These are phyloP conservation scores for Cyanoliseus patagonus DNA, from an alignment of 2,113 vertebrate genomes.

Conservation along the genomic window DNA sequence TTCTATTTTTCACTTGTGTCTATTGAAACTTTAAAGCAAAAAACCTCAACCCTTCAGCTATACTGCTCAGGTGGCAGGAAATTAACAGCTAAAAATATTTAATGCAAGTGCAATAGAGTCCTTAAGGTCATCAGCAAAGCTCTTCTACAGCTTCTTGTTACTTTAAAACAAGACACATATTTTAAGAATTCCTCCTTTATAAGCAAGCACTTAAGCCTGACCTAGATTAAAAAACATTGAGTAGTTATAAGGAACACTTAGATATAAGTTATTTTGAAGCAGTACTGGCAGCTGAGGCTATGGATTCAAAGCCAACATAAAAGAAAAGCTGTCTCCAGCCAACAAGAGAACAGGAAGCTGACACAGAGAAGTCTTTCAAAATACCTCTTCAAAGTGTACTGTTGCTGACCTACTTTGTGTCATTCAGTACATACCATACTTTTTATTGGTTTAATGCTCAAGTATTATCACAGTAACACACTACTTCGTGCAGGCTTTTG, in stretches of 20 bases:
- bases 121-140: background rate
- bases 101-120: background rate
- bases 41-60: background rate
- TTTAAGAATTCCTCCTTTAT: background rate
- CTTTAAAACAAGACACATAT: background rate
- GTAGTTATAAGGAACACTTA: background rate
- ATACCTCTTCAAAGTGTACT: background rate
- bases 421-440: background rate
- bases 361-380: slow-evolving; percentile 52
- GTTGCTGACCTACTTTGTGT: slow-evolving; percentile 48
- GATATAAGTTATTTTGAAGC: slow-evolving; percentile 5
- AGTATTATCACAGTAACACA: background rate
- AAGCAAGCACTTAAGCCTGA: background rate
- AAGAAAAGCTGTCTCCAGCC: slow-evolving; percentile 29
- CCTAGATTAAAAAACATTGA: background rate
- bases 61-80: background rate
- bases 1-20: background rate
- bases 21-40: background rate
- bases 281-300: slow-evolving; percentile 23
- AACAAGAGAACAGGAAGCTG: slow-evolving; percentile 38
- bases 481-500: background rate
- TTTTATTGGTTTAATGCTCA: background rate
- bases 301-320: slow-evolving; percentile 26
- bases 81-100: background rate
- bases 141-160: background rate